Percentiles rank a stretch among this genome's conserved stretches.
Evolutionary conservation across 2,113 vertebrate species (phyloP).

Genomic region (Oreotrochilus melanogaster): DNA sequence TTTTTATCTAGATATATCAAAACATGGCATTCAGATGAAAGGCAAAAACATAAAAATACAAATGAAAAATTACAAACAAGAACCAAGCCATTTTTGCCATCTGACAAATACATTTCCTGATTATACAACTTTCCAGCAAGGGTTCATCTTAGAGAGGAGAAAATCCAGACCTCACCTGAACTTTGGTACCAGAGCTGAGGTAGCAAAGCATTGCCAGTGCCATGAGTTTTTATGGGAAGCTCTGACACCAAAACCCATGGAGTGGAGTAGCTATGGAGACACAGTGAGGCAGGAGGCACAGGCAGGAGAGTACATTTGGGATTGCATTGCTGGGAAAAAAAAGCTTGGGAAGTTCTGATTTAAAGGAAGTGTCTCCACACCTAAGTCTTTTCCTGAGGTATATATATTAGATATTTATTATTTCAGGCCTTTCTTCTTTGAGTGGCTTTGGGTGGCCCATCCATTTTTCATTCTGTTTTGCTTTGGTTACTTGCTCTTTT

Average conservation of each 20-base stretch:
- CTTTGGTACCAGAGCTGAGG: not conserved
- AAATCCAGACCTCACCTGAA: not conserved
- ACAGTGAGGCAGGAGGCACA: not conserved
- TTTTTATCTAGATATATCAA: not conserved
- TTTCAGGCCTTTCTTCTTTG: not conserved
- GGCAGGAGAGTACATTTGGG: not conserved
- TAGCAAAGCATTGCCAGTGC: no score
- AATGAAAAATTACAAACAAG: not conserved
- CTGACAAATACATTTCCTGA: not conserved
- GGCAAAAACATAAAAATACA: not conserved
- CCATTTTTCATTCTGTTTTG: not conserved
- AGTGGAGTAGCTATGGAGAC: accelerated
- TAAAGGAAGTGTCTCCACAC: not conserved
- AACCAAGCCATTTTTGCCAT: not conserved
- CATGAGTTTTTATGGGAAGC: not conserved
- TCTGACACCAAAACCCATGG: not conserved
- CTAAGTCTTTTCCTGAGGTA: not conserved
- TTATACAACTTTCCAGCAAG: not conserved
- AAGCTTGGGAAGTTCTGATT: not conserved
- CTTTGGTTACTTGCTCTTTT: not conserved
- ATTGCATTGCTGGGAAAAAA: not conserved
- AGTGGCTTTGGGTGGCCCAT: not conserved
- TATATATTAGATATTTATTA: not conserved
- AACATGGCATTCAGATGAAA: not conserved
- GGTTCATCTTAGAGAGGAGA: not conserved